A percentile compares a stretch with the other conserved stretches of the same genome.
Evolutionary conservation across 2,797 vertebrate species (phyloP).

Genomic region (Thamnophis elegans): DNA sequence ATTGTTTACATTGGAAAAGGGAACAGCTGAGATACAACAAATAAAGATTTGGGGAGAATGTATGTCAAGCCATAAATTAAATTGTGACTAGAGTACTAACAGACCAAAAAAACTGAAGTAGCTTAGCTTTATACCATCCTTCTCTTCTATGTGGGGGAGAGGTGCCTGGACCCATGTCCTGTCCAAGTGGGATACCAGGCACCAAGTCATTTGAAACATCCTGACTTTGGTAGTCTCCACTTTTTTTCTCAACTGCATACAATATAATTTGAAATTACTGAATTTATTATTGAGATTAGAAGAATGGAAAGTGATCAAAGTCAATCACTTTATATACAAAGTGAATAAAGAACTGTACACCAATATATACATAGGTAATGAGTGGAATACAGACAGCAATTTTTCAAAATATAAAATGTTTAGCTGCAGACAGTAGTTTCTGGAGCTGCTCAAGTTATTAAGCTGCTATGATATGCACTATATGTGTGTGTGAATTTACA

Average conservation of each 20-base stretch:
- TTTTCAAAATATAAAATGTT: background rate
- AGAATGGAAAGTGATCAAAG: background rate
- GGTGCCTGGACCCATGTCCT: background rate
- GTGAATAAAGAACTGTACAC: background rate
- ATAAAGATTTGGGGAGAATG: background rate
- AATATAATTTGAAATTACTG: constrained; percentile 14
- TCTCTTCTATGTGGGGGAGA: background rate
- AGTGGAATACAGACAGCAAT: background rate
- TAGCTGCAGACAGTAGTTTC: background rate
- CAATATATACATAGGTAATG: background rate
- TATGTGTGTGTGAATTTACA: background rate
- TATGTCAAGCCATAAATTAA: background rate
- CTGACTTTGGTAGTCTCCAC: background rate
- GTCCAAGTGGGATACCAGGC: background rate
- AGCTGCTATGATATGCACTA: background rate
- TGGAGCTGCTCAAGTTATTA: background rate
- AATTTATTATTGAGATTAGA: background rate
- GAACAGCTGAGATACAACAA: background rate
- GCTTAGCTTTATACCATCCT: background rate
- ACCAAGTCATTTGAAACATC: background rate
- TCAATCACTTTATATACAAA: background rate
- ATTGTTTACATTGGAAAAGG: background rate
- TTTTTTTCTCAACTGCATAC: background rate
- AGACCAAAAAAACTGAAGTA: background rate
- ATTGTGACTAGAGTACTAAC: background rate